Percentiles rank a stretch among this genome's conserved stretches.
Conservation (phyloP, 2,113 vertebrate species). For the Alosa alosa region DNA sequence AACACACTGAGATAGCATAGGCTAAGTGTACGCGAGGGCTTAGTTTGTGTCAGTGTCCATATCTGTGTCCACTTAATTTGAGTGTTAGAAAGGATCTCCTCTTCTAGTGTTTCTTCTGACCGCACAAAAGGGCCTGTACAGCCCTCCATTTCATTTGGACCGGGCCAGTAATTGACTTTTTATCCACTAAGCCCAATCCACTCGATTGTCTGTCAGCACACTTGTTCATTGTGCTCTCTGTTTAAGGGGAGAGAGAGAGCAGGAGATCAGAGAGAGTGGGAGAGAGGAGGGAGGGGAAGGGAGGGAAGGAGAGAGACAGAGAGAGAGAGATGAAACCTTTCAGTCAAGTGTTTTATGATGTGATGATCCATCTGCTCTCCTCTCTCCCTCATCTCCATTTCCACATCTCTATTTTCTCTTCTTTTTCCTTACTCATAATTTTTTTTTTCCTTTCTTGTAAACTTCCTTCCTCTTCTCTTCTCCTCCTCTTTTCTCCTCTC, state of each 20-base stretch:
- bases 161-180: background rate
- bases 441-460: background rate
- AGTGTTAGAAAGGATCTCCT: background rate
- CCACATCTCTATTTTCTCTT: background rate
- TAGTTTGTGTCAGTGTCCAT: background rate
- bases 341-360: background rate
- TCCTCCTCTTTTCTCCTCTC: background rate
- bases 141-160: background rate
- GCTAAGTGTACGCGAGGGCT: too few species aligned
- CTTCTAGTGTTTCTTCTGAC: background rate
- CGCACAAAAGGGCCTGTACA: background rate
- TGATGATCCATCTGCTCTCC: background rate
- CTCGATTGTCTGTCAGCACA: constrained; percentile 14
- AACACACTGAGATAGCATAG: background rate
- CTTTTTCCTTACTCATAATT: background rate
- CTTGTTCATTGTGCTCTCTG: constrained; percentile 28
- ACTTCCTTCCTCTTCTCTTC: background rate
- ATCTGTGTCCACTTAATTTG: background rate
- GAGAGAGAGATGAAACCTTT: background rate
- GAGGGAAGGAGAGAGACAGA: background rate
- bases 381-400: background rate
- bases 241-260: background rate
- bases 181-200: background rate
- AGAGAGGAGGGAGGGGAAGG: background rate
- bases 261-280: background rate